phyloP scores from a whole-genome alignment of 2,797 vertebrate genomes.

The Premnoplex brunnescens region DNA sequence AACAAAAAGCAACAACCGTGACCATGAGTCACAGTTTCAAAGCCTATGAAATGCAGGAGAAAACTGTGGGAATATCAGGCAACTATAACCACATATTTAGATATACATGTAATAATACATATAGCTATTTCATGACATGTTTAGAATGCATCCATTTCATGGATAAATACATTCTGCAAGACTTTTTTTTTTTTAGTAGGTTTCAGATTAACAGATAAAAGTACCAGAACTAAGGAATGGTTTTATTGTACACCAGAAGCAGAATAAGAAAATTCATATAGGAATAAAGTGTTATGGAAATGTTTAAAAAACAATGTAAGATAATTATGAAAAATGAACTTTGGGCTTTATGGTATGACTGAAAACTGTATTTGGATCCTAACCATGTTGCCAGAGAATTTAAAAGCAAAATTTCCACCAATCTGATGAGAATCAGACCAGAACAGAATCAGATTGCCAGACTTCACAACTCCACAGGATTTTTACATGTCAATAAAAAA shows the following conservation, averaged over 20 bases:
- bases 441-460: not conserved
- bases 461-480: not conserved
- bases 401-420: not conserved
- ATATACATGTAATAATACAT: not conserved
- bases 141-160: not conserved
- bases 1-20: not conserved
- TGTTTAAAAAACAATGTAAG: not conserved
- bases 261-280: not conserved
- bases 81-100: not conserved
- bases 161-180: not conserved
- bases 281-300: not conserved
- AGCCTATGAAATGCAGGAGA: not conserved
- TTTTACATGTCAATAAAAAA: not conserved
- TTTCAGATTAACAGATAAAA: not conserved
- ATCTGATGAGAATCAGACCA: not conserved
- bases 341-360: not conserved
- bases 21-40: not conserved
- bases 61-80: not conserved
- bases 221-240: not conserved
- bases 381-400: not conserved
- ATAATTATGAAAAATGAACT: not conserved
- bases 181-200: not conserved
- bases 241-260: not conserved
- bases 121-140: not conserved
- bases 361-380: not conserved